Conservation (phyloP, 1,140 invertebrate genomes). For the Drosophila lowei region DNA sequence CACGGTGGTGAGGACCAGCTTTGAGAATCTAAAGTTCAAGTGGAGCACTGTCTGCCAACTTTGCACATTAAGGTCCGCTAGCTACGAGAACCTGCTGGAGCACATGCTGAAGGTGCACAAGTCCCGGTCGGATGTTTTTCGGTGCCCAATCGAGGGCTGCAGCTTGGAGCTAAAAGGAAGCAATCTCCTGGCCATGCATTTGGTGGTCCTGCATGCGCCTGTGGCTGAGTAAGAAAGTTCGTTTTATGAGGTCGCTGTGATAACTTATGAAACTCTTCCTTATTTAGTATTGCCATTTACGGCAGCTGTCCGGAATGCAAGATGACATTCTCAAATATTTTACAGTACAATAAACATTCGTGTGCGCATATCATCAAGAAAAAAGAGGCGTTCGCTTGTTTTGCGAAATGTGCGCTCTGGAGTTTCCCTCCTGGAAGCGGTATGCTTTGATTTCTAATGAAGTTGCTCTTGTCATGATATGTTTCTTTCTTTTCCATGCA, state of each 20-base stretch:
- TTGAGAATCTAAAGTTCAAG: conserved; percentile 63
- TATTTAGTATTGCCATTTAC: conserved; percentile 66
- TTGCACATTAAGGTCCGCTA: conserved; percentile 53
- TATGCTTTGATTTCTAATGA: conserved; percentile 5
- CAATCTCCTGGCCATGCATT: conserved; percentile 61
- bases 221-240: conserved; percentile 58
- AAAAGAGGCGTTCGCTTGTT: conserved; percentile 49
- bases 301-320: conserved; percentile 70
- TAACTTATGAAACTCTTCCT: background rate
- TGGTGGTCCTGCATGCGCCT: conserved; percentile 66
- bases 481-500: conserved; percentile 20
- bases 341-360: conserved; percentile 76
- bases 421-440: conserved; percentile 79
- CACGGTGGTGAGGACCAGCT: conserved; percentile 63
- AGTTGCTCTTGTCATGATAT: too few species aligned
- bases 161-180: conserved; percentile 21
- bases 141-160: conserved; percentile 62
- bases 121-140: conserved; percentile 19
- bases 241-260: too few species aligned
- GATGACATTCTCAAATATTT: conserved; percentile 70
- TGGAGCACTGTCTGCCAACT: conserved; percentile 51
- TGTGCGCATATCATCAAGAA: conserved; percentile 68
- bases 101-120: conserved; percentile 46
- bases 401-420: conserved; percentile 66
- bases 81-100: conserved; percentile 43